Conservation (phyloP, 2,888 invertebrate genomes). For the Erannis defoliaria region DNA sequence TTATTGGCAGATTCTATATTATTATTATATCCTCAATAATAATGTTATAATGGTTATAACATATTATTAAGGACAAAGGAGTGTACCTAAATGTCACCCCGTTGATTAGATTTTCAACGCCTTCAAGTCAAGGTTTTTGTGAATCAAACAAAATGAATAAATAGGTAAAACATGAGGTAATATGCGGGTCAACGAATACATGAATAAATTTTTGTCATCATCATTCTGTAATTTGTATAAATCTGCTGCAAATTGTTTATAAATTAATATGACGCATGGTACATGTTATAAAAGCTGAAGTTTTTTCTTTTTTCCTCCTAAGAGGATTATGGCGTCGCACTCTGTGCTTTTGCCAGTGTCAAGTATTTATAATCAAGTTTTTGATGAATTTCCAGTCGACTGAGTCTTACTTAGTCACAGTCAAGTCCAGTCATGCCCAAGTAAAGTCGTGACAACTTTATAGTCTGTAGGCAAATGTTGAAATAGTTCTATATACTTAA, state of each 20-base stretch:
- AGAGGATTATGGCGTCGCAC: too few relatives aligned
- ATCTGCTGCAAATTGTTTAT: slow-evolving; percentile 22
- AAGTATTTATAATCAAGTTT: too few relatives aligned
- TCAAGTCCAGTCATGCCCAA: too few relatives aligned
- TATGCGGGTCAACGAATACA: slow-evolving; percentile 65
- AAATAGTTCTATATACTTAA: too few relatives aligned
- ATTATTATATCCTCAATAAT: slow-evolving; percentile 22
- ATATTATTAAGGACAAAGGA: slow-evolving; percentile 24
- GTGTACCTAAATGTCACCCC: slow-evolving; percentile 30
- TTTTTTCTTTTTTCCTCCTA: too few relatives aligned
- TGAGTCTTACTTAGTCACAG: neutral
- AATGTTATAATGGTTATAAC: slow-evolving; percentile 18
- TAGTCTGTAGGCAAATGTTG: too few relatives aligned
- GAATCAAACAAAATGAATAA: slow-evolving; percentile 16
- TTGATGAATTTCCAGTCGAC: too few relatives aligned
- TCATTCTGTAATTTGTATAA: slow-evolving; percentile 32
- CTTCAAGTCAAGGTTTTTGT: slow-evolving; percentile 35
- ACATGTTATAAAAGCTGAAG: slow-evolving; percentile 10
- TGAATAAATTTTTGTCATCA: slow-evolving; percentile 44
- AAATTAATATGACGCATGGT: slow-evolving; percentile 21
- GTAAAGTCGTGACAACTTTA: too few relatives aligned
- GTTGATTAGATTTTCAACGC: slow-evolving; percentile 23
- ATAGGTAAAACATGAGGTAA: slow-evolving; percentile 44
- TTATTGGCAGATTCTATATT: slow-evolving; percentile 20
- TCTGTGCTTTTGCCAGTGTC: too few relatives aligned